Evolutionary conservation across 2,888 invertebrate species (phyloP), one percentile per base, ranked within the genome.

Genomic region (Ichneumoninae sp.): DNA sequence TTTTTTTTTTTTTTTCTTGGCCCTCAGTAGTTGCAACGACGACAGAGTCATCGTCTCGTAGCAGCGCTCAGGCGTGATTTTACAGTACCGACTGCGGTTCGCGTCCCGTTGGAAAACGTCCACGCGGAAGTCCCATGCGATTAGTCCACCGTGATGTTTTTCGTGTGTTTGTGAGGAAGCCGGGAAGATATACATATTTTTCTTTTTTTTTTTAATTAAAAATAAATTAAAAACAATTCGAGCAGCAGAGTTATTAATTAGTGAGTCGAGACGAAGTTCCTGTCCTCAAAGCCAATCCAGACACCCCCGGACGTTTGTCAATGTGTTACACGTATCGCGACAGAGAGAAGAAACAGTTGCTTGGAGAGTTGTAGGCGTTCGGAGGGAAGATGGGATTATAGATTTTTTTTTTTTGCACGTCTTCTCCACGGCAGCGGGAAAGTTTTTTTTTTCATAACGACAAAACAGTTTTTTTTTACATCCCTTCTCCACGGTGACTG

Each of bases 121-220:
- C 87, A 88, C 89, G 87, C 89, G 87, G 87, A 89, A 90, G 87
- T 88, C 89, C 91, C 91, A 91, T 91, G 91, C 91, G 86, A 89
- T 91, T 91, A 91, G 90, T 91, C 88, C 86, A 69, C 74, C 52
- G 52, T 57, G 66, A 47, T n/a, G 13, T 69, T 50, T 47, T 26
- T 7, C 30, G 60, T 19, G 47, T n/a, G n/a, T 74, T 68, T 57
- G 54, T 54, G 47, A 74, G 47, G 65, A 75, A 75, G 74, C 74
- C 74, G 36, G 50, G 65, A 62, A 30, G 16, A 44, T 44, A 16
- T 44, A 16, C 16, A 62, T 62, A 30, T n/a, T 30, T 40, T 6
- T 7, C 7, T 36, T 36, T 30, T 36, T 36, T 6, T 36, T 40
- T 8, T 40, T 8, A 40, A 10, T 19, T 19, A 62, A 62, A 62